Evolutionary conservation across 30 jellyfish, hydroid and myxozoan genomes (phyloP), one percentile per base, ranked within the genome.

Genomic region (Pseudorhiza aurosa): DNA sequence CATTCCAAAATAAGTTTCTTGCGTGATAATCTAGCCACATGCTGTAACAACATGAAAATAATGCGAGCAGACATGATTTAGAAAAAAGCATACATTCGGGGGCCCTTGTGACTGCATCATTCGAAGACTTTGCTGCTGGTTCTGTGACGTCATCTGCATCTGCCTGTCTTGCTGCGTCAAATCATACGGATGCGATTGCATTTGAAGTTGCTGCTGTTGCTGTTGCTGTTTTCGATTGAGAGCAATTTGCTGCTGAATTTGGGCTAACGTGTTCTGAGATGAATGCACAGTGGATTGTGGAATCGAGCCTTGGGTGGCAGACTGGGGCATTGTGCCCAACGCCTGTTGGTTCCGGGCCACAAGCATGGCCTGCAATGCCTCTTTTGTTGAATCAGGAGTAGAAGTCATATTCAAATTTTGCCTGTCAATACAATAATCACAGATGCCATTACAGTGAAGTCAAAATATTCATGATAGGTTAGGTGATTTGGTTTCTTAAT

Each of bases 361-460:
- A 15, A 81, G 81, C 95, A 80, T 63, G 42, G 85, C 85, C 56
- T 88, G 97, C 62, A 88, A 50, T 0, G 93, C 94, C 32, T 83
- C 85, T 45, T 82, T 81, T 31, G 95, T 51, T 2, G 87, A 60
- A 31, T 81, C 91, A 39, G 85, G 82, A 8, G 93, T 62, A 5
- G 83, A 49, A 15, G 77, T 17, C 88, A 72, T 72, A 30, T 31
- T 31, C 19, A 33, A 19, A 49, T 6, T 70, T 59, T 56, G 87
- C 68, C 87, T 78, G 60, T 3, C 39, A 47, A 25, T 11, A 8
- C 17, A 29, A 57, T 4, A 57, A n/a, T n/a, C n/a, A n/a, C n/a
- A n/a, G n/a, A n/a, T n/a, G n/a, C n/a, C n/a, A n/a, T n/a, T n/a
- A n/a, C n/a, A n/a, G n/a, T n/a, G n/a, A n/a, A n/a, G n/a, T n/a